Evolutionary conservation across 2,113 vertebrate genomes (phyloP).

Genomic region (Eidolon helvum): DNA sequence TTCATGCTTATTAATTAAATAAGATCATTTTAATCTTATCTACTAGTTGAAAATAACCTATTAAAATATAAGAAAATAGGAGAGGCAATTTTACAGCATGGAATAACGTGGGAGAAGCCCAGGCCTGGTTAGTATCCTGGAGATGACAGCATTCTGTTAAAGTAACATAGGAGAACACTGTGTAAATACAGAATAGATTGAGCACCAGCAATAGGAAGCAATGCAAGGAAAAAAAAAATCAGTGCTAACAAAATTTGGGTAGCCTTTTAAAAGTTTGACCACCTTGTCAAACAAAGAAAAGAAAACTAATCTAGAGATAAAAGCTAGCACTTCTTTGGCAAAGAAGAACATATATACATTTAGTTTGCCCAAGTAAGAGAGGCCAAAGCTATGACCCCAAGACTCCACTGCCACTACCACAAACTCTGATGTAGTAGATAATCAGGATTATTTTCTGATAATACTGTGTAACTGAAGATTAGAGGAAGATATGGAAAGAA

Average conservation of each 20-base stretch:
- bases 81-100: background rate
- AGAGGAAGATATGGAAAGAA: background rate
- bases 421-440: background rate
- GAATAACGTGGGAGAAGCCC: rapidly evolving
- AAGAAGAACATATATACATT: background rate
- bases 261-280: background rate
- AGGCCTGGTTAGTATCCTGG: background rate
- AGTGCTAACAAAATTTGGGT: background rate
- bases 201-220: background rate
- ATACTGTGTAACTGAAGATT: background rate
- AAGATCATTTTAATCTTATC: background rate
- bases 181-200: background rate
- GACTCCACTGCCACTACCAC: background rate
- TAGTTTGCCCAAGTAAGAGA: background rate
- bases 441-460: background rate
- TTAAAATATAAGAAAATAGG: background rate
- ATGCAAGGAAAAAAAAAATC: background rate
- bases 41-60: background rate
- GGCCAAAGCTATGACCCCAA: background rate
- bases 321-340: background rate
- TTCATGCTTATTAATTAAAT: slow-evolving; percentile 35
- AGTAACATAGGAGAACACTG: background rate
- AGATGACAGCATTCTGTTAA: background rate
- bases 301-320: background rate
- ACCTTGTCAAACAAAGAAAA: background rate